Base-by-base conservation (phyloP, 2,113 vertebrate genomes). In the Phalacrocorax carbo region DNA sequence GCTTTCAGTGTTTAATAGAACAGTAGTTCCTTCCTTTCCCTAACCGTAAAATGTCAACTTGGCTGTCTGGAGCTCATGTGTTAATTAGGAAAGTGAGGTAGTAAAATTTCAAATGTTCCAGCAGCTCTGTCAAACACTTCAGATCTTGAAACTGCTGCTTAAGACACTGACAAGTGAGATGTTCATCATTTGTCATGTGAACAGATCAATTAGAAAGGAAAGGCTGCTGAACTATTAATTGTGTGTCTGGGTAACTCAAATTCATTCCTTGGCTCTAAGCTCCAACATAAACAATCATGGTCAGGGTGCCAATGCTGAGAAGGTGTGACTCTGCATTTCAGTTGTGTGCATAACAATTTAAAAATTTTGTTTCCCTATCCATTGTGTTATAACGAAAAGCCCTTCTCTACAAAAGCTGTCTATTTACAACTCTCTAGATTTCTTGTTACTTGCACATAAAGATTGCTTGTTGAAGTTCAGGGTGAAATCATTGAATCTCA, bases 121-220 rank as follows among this genome's bases (percentile, higher is more conserved):
- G 92, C 96, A 97, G 93, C 92, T 95, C 96, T 97, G 96, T 96
- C 96, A 96, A 93, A 97, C 54, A 54, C 92, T 94, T 95, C 92
- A 95, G 94, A 91, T 96, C 82, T 93, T 91, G 62, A 95, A 96
- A 91, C 92, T 97, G 18, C 87, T 96, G 87, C 96, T 96, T 85
- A 70, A 90, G 85, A 82, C 62, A 55, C 93, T 93, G 93, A 94
- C 93, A 97, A 96, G 94, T 91, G 96, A 97, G 96, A 90, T 93
- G 92, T 95, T 96, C 94, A 95, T 97, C 75, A 80, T 94, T 95
- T 97, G 87, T 97, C 87, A 93, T 95, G 82, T 83, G 96, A 95
- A 79, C 87, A 69, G 96, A 96, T 96, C 93, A 85, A 85, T 96
- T 95, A 95, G 81, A 87, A 87, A 34, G 92, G 62, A 65, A 80